These are phyloP conservation scores for Dryococelus australis DNA, from an alignment of 2,888 invertebrate species.

Conservation along the genomic window DNA sequence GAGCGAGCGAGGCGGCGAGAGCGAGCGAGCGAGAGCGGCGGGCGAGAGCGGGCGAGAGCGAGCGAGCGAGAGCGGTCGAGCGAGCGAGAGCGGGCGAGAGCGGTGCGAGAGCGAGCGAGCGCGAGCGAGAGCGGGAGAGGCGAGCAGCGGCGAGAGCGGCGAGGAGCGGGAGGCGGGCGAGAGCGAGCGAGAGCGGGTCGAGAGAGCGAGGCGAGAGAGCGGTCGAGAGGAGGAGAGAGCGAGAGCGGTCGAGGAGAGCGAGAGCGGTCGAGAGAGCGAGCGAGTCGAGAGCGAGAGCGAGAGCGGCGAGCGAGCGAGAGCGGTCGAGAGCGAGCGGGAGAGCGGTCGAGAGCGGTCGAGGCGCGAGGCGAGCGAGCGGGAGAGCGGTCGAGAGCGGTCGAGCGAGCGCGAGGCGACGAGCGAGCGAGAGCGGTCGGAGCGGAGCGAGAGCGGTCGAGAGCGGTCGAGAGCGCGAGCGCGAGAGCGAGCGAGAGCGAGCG, in stretches of 20 bases:
- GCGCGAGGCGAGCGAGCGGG: slow-evolving; percentile 21
- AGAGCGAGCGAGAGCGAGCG: no score
- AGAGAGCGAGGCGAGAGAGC: background rate
- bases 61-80: no score
- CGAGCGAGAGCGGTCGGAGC: background rate
- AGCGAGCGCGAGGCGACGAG: background rate
- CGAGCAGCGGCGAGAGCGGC: background rate
- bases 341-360: background rate
- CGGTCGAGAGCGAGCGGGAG: background rate
- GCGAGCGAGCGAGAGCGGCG: background rate
- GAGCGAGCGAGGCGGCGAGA: background rate
- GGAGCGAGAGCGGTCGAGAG: no score
- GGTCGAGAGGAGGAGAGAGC: background rate
- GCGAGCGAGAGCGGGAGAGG: background rate
- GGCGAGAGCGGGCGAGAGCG: no score
- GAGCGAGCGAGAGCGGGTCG: no score
- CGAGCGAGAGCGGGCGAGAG: background rate
- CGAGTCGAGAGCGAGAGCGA: background rate
- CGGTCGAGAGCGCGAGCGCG: no score
- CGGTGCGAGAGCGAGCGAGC: background rate
- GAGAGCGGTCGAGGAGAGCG: background rate
- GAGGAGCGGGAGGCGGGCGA: background rate
- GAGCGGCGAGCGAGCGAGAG: background rate
- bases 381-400: background rate
- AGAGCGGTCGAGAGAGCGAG: background rate